Evolutionary conservation across 2,888 invertebrate species (phyloP).

Genomic region (Yponomeuta malinellus): DNA sequence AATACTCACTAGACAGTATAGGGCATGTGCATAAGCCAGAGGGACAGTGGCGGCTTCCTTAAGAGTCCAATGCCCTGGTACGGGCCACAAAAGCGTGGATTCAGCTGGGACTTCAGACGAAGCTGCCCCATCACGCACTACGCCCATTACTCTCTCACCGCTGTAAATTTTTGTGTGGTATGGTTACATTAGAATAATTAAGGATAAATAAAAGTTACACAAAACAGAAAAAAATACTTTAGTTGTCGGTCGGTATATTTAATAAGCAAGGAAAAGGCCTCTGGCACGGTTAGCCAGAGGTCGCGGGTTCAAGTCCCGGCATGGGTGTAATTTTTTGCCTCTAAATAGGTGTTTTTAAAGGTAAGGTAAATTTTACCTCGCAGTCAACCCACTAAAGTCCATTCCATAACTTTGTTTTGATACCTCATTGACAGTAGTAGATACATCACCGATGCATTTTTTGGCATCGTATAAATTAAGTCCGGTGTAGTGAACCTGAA

Average conservation of each 20-base stretch:
- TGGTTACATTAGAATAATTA: background rate
- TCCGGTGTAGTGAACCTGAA: conserved; percentile 41
- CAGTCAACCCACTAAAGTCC: conserved; percentile 48
- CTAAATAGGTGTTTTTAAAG: background rate
- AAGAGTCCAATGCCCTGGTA: conserved; percentile 80
- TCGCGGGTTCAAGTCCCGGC: no score
- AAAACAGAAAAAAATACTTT: no score
- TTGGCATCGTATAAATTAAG: conserved; percentile 34
- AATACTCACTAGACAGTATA: conserved; percentile 41
- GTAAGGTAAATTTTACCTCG: conserved; percentile 28
- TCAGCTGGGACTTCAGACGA: conserved; percentile 73
- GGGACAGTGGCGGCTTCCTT: conserved; percentile 86
- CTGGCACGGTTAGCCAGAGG: no score
- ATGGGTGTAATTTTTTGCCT: no score
- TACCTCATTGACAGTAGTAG: conserved; percentile 17
- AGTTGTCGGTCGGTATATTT: no score
- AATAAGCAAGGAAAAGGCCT: no score
- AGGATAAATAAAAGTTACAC: background rate
- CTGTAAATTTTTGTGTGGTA: conserved; percentile 27
- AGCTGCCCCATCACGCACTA: conserved; percentile 66
- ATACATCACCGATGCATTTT: conserved; percentile 28
- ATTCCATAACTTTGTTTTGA: conserved; percentile 29
- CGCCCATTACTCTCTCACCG: conserved; percentile 79
- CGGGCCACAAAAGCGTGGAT: conserved; percentile 75
- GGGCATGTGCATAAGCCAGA: conserved; percentile 79